Base-by-base conservation (phyloP, 2,888 invertebrate genomes). In the Pimpla rufipes region DNA sequence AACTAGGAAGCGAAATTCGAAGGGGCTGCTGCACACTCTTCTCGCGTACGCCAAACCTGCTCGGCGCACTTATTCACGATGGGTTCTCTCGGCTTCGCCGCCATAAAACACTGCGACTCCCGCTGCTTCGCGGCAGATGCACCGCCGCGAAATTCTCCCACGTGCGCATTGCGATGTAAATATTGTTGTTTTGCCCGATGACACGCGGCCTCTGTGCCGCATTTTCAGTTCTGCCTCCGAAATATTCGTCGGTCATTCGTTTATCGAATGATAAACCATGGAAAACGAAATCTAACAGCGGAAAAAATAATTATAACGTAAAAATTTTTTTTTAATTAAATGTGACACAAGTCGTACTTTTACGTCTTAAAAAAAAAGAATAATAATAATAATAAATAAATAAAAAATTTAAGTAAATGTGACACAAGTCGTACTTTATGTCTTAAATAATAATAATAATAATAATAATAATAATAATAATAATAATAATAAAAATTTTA, bases 1-100 rank as follows among this genome's bases (percentile, higher is more conserved):
- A 75, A 55, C 52, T 52, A 75, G 66, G 75, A 75, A 66, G 47
- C 55, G 16, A 75, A 62, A 75, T 75, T 55, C 21, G 40, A 66
- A 52, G 52, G 16, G 16, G 71, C 18, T 47, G 29, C 10, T 47
- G 66, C 47, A 23, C 16, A n/a, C 11, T 16, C 1, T 16, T 35
- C n/a, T n/a, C 5, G 47, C 37, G 16, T 37, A 59, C 62, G 62
- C 2, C 62, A 37, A 40, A 62, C 62, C 62, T 62, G 62, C 40
- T 37, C 37, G 37, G 2, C 18, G 62, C 62, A 40, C 37, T 62
- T 62, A 62, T 62, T 62, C 62, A 62, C 62, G 40, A 37, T 62
- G 16, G 37, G 8, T 7, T 55, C 55, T 55, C 55, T 18, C 21
- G 18, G 1, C 35, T 59, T 35, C 35, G 16, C 57, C 16, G 59